Percentiles rank a stretch among this genome's conserved stretches.
These are phyloP conservation scores for Molothrus aeneus DNA, from an alignment of 2,797 vertebrate genomes.

Conservation along the genomic window DNA sequence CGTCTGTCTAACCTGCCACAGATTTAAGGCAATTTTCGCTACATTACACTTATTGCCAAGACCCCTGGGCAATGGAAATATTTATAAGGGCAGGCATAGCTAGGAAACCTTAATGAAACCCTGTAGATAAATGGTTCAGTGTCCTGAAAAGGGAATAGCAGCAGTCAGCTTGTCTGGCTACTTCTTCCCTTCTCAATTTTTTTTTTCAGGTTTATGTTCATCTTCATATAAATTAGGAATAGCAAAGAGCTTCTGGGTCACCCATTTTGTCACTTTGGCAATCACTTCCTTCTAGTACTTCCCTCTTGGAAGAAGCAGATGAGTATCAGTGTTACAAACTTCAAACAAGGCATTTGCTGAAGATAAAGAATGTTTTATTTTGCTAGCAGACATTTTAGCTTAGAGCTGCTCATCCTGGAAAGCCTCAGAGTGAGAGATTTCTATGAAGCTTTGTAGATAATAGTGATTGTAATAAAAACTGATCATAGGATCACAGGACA, in stretches of 20 bases:
- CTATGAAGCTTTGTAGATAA: neutral
- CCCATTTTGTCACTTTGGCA: neutral
- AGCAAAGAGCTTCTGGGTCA: neutral
- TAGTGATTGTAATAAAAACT: neutral
- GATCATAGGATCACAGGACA: neutral
- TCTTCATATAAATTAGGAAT: neutral
- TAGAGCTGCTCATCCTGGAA: neutral
- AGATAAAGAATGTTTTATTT: neutral
- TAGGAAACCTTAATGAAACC: conserved; percentile 48
- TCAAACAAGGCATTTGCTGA: neutral
- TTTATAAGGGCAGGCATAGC: conserved; percentile 40
- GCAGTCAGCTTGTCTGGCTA: neutral
- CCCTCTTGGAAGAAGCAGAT: neutral
- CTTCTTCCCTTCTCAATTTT: neutral
- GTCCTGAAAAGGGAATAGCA: neutral
- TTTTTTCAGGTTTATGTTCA: neutral
- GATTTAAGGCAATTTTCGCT: conserved; percentile 64
- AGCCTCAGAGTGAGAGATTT: neutral
- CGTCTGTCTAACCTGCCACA: neutral
- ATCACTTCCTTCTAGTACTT: neutral
- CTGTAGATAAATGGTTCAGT: conserved; percentile 28
- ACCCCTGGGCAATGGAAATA: conserved; percentile 48
- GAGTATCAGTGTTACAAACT: neutral
- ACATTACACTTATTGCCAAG: conserved; percentile 47
- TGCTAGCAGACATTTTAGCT: neutral